Percentiles rank a stretch among this genome's conserved stretches.
Evolutionary conservation across 2,888 invertebrate genomes (phyloP).

Genomic region (Antheraea assamensis): DNA sequence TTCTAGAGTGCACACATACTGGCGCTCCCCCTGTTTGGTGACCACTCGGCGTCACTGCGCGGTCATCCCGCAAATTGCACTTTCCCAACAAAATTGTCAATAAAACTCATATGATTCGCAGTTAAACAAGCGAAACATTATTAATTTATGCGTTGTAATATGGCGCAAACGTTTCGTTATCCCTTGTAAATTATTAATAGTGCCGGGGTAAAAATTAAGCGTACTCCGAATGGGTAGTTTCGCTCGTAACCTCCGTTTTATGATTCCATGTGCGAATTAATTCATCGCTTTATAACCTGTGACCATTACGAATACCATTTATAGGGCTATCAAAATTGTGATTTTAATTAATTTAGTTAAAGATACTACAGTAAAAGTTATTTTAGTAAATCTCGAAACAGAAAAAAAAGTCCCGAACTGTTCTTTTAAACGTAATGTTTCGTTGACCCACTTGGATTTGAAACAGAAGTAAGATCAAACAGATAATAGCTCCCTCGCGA

Average conservation of each 20-base stretch:
- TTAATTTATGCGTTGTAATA: constrained; percentile 82
- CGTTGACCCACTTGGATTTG: constrained; percentile 35
- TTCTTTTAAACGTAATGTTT: constrained; percentile 7
- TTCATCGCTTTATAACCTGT: constrained; percentile 65
- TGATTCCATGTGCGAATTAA: constrained; percentile 75
- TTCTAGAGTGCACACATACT: constrained; percentile 41
- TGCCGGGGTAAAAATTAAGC: constrained; percentile 82
- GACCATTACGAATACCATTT: constrained; percentile 47
- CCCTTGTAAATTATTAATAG: constrained; percentile 81
- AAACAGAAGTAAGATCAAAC: constrained; percentile 47
- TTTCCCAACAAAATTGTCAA: constrained; percentile 82
- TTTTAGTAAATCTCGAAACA: background rate
- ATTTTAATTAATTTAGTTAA: constrained; percentile 7
- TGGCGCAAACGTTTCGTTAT: constrained; percentile 79
- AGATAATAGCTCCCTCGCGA: constrained; percentile 67
- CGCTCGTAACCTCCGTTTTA: constrained; percentile 74
- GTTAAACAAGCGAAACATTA: constrained; percentile 82
- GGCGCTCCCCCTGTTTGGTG: constrained; percentile 69
- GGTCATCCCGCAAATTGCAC: constrained; percentile 81
- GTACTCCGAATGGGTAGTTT: constrained; percentile 81
- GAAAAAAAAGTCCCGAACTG: background rate
- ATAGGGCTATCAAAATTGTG: constrained; percentile 31
- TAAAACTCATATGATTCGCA: constrained; percentile 83
- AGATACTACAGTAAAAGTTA: background rate
- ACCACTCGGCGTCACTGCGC: constrained; percentile 75